Evolutionary conservation across 2,888 invertebrate genomes (phyloP).

Genomic region (Hydrotaea cyrtoneurina): DNA sequence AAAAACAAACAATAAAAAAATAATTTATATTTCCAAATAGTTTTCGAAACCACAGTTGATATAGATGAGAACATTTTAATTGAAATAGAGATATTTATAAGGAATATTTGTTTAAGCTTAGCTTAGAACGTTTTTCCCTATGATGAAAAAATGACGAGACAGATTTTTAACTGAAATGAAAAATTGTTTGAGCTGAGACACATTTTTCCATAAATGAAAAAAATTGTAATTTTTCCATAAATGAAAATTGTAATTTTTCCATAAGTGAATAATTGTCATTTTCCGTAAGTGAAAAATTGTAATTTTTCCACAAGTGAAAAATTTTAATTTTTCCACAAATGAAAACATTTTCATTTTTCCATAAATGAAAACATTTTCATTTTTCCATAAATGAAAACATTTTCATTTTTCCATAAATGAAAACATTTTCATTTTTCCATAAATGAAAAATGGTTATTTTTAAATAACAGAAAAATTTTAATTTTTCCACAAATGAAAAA

Average conservation of each 20-base stretch:
- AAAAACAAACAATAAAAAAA: slow-evolving; percentile 49
- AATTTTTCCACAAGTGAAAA: neutral
- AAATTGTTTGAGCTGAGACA: no score
- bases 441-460: neutral
- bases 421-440: neutral
- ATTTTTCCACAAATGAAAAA: neutral
- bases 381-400: neutral
- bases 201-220: no score
- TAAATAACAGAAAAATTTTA: neutral
- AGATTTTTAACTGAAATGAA: no score
- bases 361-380: neutral
- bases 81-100: no score
- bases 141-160: no score
- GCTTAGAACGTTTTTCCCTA: no score
- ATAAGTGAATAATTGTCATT: neutral
- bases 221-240: no score
- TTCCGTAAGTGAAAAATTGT: neutral
- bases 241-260: no score
- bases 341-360: neutral
- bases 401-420: neutral
- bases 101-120: no score
- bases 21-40: slow-evolving; percentile 25
- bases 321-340: no score
- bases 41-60: neutral
- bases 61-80: no score